Evolutionary conservation across 2,113 vertebrate genomes (phyloP).

Genomic region (Oreocharis arfaki): DNA sequence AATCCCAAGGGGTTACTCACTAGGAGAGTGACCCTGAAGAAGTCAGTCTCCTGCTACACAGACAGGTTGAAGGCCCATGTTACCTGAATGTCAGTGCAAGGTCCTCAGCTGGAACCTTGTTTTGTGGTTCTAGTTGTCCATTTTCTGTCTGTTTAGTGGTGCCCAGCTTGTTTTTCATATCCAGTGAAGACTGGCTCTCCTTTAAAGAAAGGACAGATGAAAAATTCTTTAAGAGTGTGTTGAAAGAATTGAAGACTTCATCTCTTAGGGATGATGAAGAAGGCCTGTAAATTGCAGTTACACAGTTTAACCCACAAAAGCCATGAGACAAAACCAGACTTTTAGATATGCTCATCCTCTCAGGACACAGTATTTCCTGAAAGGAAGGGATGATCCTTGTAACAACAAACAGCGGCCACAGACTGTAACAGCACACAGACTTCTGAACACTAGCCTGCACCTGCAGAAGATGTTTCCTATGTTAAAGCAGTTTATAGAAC

Average conservation of each 20-base stretch:
- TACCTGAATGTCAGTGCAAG: conserved; percentile 88
- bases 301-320: not conserved
- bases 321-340: conserved; percentile 19
- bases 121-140: conserved; percentile 84
- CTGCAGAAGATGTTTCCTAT: not conserved
- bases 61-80: not conserved
- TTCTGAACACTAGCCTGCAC: not conserved
- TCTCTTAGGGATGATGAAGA: not conserved
- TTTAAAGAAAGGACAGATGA: conserved; percentile 40
- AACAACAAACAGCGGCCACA: conserved; percentile 16
- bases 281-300: not conserved
- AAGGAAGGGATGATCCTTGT: not conserved
- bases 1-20: not conserved
- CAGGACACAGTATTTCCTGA: not conserved
- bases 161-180: conserved; percentile 87
- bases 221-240: not conserved
- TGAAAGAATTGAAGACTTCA: not conserved
- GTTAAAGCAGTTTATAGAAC: not conserved
- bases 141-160: conserved; percentile 86
- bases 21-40: not conserved
- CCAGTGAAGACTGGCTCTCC: conserved; percentile 89
- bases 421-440: not conserved
- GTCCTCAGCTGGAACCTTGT: conserved; percentile 86
- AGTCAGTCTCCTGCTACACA: not conserved
- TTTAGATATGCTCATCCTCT: not conserved